A percentile compares a stretch with the other conserved stretches of the same genome.
phyloP scores from a whole-genome alignment of 2,113 vertebrate genomes.

The Salvator merianae region DNA sequence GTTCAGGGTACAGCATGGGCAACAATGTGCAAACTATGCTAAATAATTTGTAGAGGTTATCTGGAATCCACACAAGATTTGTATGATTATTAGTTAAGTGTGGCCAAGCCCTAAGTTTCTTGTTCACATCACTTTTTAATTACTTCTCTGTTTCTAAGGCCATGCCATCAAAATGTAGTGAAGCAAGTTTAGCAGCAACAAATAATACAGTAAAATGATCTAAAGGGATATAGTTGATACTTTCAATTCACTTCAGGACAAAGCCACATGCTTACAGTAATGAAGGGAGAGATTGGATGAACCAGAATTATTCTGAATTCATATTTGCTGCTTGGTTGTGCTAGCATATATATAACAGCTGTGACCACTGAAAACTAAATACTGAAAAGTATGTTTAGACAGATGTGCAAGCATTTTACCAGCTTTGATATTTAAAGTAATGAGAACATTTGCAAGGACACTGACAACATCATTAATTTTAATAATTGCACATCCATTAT shows the following conservation, averaged over 20 bases:
- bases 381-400: neutral
- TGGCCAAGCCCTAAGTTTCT: no score
- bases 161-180: neutral
- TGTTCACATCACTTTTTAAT: neutral
- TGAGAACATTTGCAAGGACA: neutral
- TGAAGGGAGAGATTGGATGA: neutral
- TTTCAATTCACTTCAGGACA: neutral
- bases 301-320: neutral
- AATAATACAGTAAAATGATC: no score
- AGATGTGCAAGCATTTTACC: neutral
- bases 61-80: no score
- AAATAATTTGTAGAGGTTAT: no score
- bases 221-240: no score
- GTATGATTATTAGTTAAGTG: no score
- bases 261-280: neutral
- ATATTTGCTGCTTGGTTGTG: neutral
- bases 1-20: no score
- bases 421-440: neutral
- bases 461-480: slow-evolving; percentile 10
- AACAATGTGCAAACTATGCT: no score
- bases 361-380: neutral
- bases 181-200: neutral
- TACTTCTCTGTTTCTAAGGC: neutral
- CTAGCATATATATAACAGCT: neutral
- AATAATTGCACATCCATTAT: neutral